These are phyloP conservation scores for Sthenelais limicola DNA, from an alignment of 2,888 invertebrate species.

Conservation along the genomic window DNA sequence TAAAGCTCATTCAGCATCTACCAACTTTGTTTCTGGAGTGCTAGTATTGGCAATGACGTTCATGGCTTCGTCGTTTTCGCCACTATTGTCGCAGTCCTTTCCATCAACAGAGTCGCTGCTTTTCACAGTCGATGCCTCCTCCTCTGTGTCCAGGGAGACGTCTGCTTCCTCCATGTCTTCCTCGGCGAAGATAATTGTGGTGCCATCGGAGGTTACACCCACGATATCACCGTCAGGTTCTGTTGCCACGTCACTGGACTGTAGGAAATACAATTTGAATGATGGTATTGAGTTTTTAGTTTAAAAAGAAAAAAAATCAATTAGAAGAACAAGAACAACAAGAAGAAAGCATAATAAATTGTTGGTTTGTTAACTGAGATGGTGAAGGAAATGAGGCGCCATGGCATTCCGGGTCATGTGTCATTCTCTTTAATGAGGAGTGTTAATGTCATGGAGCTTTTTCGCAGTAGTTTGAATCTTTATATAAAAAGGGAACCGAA, in stretches of 20 bases:
- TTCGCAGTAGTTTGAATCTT: too few species aligned
- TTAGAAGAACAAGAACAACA: too few species aligned
- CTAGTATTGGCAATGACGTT: neutral
- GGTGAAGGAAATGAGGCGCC: neutral
- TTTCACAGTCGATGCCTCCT: neutral
- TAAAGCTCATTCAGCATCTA: too few species aligned
- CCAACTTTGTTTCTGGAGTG: too few species aligned
- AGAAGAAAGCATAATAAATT: neutral
- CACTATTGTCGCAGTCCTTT: neutral
- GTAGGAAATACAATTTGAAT: too few species aligned
- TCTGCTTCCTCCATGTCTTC: conserved; percentile 1
- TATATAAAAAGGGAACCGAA: too few species aligned
- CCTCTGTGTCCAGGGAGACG: neutral
- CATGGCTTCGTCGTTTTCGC: conserved; percentile 11
- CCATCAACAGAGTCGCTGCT: neutral
- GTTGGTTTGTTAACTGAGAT: neutral
- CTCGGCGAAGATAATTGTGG: conserved; percentile 20
- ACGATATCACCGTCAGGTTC: conserved; percentile 15
- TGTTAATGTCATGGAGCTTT: too few species aligned
- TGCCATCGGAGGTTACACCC: conserved; percentile 23
- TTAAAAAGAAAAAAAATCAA: too few species aligned
- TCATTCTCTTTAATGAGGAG: too few species aligned
- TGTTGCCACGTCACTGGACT: conserved; percentile 19
- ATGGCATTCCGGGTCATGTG: neutral
- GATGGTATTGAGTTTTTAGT: too few species aligned